phyloP scores from a whole-genome alignment of 2,113 vertebrate genomes.

The Tetraodon nigroviridis region DNA sequence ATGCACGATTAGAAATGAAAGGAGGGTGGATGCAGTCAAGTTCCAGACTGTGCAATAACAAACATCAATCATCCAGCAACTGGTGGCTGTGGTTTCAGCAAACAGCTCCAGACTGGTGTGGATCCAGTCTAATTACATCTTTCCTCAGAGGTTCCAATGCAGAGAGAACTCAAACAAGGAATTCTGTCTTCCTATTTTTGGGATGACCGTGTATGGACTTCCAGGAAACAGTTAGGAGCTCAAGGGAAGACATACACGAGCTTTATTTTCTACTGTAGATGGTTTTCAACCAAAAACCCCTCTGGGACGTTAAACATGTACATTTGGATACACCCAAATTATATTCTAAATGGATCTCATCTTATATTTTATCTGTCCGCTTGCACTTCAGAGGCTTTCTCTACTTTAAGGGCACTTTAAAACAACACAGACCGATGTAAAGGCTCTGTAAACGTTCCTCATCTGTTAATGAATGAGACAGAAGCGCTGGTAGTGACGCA shows the following conservation, averaged over 20 bases:
- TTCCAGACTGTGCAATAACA: slow-evolving; percentile 27
- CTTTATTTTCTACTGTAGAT: slow-evolving; percentile 47
- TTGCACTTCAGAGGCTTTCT: too few species aligned
- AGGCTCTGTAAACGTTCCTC: too few species aligned
- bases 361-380: too few species aligned
- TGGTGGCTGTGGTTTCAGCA: slow-evolving; percentile 52
- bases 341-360: too few species aligned
- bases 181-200: slow-evolving; percentile 56
- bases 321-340: too few species aligned
- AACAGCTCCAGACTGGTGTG: slow-evolving; percentile 56
- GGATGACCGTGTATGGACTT: slow-evolving; percentile 60
- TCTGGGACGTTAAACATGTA: too few species aligned
- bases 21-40: too few species aligned
- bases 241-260: slow-evolving; percentile 26
- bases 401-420: too few species aligned
- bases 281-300: slow-evolving; percentile 21
- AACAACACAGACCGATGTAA: too few species aligned
- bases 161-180: slow-evolving; percentile 57
- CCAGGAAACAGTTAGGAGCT: slow-evolving; percentile 52
- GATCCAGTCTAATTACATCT: slow-evolving; percentile 66
- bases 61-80: slow-evolving; percentile 45
- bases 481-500: too few species aligned
- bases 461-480: too few species aligned
- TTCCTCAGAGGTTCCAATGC: slow-evolving; percentile 49
- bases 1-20: too few species aligned